A percentile compares a stretch with the other conserved stretches of the same genome.
Evolutionary conservation across 1,140 invertebrate genomes (phyloP).

Genomic region (Procambarus virginalis): DNA sequence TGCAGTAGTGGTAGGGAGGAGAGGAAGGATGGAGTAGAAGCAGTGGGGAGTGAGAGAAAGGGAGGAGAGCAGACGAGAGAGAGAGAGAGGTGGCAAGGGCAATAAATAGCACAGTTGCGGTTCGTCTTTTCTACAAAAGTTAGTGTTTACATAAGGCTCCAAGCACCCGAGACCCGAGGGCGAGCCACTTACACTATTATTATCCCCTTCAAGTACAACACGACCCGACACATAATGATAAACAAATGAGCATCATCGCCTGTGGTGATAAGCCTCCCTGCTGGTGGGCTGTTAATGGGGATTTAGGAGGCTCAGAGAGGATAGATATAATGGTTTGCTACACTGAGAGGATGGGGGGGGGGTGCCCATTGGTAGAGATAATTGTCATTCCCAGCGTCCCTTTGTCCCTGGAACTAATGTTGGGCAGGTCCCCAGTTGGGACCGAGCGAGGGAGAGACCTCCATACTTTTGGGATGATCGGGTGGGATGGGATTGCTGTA

Average conservation of each 20-base stretch:
- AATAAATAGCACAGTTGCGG: no score
- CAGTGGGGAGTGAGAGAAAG: no score
- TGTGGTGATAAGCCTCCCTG: background rate
- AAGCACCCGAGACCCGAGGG: no score
- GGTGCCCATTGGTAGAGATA: background rate
- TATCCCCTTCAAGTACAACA: no score
- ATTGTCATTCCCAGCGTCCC: background rate
- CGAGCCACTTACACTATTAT: no score
- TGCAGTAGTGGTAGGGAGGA: no score
- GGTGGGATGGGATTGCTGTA: background rate
- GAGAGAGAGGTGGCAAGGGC: no score
- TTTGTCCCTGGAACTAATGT: constrained; percentile 10
- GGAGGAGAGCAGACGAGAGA: no score
- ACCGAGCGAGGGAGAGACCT: background rate
- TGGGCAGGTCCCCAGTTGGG: background rate
- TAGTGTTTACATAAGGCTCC: no score
- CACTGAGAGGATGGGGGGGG: background rate
- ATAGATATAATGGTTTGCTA: background rate
- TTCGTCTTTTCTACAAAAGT: no score
- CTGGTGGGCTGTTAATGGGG: background rate
- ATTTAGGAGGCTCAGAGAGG: background rate
- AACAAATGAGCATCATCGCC: background rate
- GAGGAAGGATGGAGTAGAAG: no score
- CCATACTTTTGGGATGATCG: constrained; percentile 7
- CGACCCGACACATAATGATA: background rate